Base-by-base conservation (phyloP, 2,888 invertebrate species). In the Mechanitis mazaeus region DNA sequence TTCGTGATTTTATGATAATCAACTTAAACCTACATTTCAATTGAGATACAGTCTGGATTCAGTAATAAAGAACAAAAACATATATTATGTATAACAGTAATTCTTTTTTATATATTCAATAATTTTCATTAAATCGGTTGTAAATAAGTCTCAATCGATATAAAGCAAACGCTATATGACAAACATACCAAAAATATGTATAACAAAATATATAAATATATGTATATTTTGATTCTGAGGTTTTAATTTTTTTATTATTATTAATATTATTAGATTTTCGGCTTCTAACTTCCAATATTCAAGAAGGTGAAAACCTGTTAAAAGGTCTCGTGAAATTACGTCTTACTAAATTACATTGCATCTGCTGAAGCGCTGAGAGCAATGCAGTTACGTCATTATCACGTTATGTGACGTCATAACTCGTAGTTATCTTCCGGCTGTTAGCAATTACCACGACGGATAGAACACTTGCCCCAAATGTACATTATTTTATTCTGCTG, bases 311-410 rank as follows among this genome's bases (percentile, higher is more conserved):
- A 66, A 66, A 68, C 60, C 61, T 59, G 61, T 61, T 68, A 67
- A 67, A 68, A 67, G 70, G 68, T 70, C 59, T 61, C 70, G 60
- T 58, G 50, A 68, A 68, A 65, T 66, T 62, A 65, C 65, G 65
- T 68, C 73, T 80, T 74, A 78, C 75, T 78, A 80, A 81, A 81
- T 81, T 79, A 76, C 79, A 75, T 75, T 70, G 76, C 76, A 78
- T 81, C 78, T 77, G 81, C 83, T 77, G 67, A 64, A 59, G 71
- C 71, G 68, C 66, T 72, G 72, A 75, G 79, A 81, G 83, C 85
- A 83, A 85, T 86, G 87, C 85, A 85, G 87, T 87, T 87, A 87
- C 85, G 84, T 85, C 87, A 87, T 87, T 87, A 87, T 81, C 83
- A 84, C 85, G 84, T 85, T 85, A 84, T 86, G 84, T 85, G 84